Percentiles rank a stretch among this genome's conserved stretches.
These are phyloP conservation scores for Dendroctonus ponderosae DNA, from an alignment of 1,140 invertebrate species.

Conservation along the genomic window DNA sequence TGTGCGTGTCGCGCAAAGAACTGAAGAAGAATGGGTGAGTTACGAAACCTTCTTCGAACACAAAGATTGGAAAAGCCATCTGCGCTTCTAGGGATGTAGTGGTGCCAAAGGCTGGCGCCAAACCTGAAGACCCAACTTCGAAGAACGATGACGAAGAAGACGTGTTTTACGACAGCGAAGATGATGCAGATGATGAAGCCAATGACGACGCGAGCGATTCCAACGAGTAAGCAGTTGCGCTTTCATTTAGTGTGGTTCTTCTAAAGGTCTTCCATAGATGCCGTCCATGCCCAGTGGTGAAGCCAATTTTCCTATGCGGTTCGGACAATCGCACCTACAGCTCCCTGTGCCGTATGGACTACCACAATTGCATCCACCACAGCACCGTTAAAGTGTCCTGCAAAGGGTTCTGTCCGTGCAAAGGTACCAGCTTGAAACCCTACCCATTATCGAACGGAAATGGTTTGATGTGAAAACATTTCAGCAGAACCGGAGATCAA, in stretches of 20 bases:
- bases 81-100: slow-evolving; percentile 56
- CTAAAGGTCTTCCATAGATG: slow-evolving; percentile 61
- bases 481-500: slow-evolving; percentile 56
- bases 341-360: slow-evolving; percentile 82
- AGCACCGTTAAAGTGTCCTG: slow-evolving; percentile 73
- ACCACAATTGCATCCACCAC: slow-evolving; percentile 88
- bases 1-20: slow-evolving; percentile 84
- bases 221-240: slow-evolving; percentile 49
- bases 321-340: slow-evolving; percentile 91
- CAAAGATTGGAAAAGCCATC: too few relatives aligned
- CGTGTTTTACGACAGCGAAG: slow-evolving; percentile 70
- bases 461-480: slow-evolving; percentile 18
- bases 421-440: slow-evolving; percentile 56
- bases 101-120: slow-evolving; percentile 63
- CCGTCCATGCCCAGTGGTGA: slow-evolving; percentile 72
- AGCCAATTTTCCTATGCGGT: slow-evolving; percentile 83
- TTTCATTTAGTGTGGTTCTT: slow-evolving; percentile 1
- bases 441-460: neutral
- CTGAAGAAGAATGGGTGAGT: slow-evolving; percentile 77
- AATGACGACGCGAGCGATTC: slow-evolving; percentile 58
- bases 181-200: slow-evolving; percentile 63
- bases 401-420: slow-evolving; percentile 88
- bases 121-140: slow-evolving; percentile 44
- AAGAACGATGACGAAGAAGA: slow-evolving; percentile 61
- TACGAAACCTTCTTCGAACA: neutral